Conservation (phyloP, 2,797 vertebrate genomes). For the Poeciliopsis presidionis region DNA sequence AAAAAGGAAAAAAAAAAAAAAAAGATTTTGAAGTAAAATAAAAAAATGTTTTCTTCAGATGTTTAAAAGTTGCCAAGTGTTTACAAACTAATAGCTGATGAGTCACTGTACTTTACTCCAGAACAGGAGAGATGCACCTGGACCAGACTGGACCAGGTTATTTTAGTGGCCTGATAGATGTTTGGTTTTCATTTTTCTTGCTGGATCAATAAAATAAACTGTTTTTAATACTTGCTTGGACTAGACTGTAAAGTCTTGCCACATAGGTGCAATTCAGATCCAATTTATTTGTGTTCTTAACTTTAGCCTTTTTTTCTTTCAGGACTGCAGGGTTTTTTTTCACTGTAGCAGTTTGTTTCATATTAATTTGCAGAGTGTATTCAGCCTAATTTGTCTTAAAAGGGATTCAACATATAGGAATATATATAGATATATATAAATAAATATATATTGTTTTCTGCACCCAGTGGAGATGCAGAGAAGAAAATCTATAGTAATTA, state of each 20-base stretch:
- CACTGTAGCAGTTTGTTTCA: slow-evolving; percentile 41
- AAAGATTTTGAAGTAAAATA: slow-evolving; percentile 17
- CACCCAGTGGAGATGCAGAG: slow-evolving; percentile 47
- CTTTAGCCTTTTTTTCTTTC: slow-evolving; percentile 36
- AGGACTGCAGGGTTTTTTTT: slow-evolving; percentile 39
- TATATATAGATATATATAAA: background rate
- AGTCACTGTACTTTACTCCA: slow-evolving; percentile 34
- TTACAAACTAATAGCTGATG: slow-evolving; percentile 65
- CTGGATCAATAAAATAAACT: slow-evolving; percentile 62
- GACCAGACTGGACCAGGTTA: slow-evolving; percentile 18
- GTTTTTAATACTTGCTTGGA: slow-evolving; percentile 62
- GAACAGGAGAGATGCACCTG: slow-evolving; percentile 38
- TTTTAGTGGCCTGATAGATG: slow-evolving; percentile 62
- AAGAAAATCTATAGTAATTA: slow-evolving; percentile 45
- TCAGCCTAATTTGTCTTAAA: slow-evolving; percentile 79
- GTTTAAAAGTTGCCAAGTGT: slow-evolving; percentile 77
- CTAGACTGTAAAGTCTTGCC: slow-evolving; percentile 60
- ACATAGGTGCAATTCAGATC: slow-evolving; percentile 55
- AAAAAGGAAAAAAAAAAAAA: slow-evolving; percentile 5
- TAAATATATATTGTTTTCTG: slow-evolving; percentile 53
- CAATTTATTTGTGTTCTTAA: slow-evolving; percentile 43
- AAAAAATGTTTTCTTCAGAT: slow-evolving; percentile 42
- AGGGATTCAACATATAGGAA: slow-evolving; percentile 61
- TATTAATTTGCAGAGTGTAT: slow-evolving; percentile 62
- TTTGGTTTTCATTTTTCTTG: slow-evolving; percentile 58